Conservation (phyloP, 1,140 invertebrate genomes). For the Agrilus planipennis region DNA sequence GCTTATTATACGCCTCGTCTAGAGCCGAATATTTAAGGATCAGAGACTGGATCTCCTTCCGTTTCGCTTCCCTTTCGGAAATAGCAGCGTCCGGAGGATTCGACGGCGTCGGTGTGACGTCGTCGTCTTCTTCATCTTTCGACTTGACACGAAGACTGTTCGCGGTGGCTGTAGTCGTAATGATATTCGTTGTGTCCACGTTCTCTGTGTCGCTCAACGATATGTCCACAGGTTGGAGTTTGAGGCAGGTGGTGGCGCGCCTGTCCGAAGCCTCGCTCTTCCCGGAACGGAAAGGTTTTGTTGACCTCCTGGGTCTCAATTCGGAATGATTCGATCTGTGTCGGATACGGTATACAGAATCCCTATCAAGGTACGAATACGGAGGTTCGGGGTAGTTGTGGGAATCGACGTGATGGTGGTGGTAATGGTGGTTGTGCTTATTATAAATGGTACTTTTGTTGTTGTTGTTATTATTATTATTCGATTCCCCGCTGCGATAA, state of each 20-base stretch:
- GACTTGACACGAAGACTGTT: background rate
- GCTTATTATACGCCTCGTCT: slow-evolving; percentile 49
- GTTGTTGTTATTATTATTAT: too few species aligned
- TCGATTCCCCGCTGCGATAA: slow-evolving; percentile 34
- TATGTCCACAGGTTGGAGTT: slow-evolving; percentile 39
- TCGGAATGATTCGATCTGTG: slow-evolving; percentile 30
- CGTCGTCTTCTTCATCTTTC: slow-evolving; percentile 31
- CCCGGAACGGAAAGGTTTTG: slow-evolving; percentile 37
- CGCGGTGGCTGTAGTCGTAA: background rate
- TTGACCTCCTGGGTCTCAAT: slow-evolving; percentile 30
- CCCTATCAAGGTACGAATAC: slow-evolving; percentile 26
- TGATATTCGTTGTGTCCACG: background rate
- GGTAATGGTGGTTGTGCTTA: slow-evolving; percentile 4
- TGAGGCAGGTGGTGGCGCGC: slow-evolving; percentile 16
- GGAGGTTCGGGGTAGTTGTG: slow-evolving; percentile 25
- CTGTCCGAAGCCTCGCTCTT: slow-evolving; percentile 39
- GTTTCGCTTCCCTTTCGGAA: slow-evolving; percentile 56
- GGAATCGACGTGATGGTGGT: slow-evolving; percentile 15
- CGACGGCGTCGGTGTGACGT: slow-evolving; percentile 40
- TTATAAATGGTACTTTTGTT: slow-evolving; percentile 24
- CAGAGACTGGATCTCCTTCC: slow-evolving; percentile 68
- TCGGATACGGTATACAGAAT: slow-evolving; percentile 23
- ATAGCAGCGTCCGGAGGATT: slow-evolving; percentile 41
- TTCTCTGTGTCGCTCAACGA: slow-evolving; percentile 14
- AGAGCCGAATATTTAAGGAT: slow-evolving; percentile 64